Percentiles rank a stretch among this genome's conserved stretches.
Conservation (phyloP, 1,140 invertebrate genomes). For the Euura saliciscinereae region DNA sequence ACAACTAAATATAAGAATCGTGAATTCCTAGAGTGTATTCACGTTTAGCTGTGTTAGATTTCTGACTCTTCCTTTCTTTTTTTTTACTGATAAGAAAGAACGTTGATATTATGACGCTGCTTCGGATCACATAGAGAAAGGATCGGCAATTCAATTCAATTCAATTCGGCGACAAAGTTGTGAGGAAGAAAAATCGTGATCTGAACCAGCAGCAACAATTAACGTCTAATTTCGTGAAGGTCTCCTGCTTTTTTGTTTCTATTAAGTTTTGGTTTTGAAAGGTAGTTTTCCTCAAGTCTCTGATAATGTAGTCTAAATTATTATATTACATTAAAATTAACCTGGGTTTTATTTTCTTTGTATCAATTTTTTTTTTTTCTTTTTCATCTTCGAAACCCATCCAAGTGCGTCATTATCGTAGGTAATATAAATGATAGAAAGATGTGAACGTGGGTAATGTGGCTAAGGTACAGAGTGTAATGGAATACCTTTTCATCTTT, state of each 20-base stretch:
- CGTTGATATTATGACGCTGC: background rate
- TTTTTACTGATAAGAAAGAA: background rate
- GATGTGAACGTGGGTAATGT: conserved; percentile 48
- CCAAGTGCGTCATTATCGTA: conserved; percentile 32
- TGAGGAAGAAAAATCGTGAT: no score
- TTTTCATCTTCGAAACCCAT: conserved; percentile 22
- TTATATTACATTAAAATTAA: conserved; percentile 27
- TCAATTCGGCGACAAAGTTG: background rate
- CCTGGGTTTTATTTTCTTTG: conserved; percentile 15
- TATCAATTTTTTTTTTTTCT: no score
- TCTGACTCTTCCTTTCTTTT: background rate
- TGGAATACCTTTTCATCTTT: conserved; percentile 56
- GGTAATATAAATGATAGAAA: conserved; percentile 48
- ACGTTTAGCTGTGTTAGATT: background rate
- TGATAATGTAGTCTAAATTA: conserved; percentile 4
- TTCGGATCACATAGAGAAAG: background rate
- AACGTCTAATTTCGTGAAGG: background rate
- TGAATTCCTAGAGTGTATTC: background rate
- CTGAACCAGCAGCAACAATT: background rate
- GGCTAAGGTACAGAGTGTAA: conserved; percentile 55
- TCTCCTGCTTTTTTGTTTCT: background rate
- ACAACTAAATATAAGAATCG: background rate
- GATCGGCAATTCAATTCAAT: background rate
- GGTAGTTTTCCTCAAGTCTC: conserved; percentile 5
- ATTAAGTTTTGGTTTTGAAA: background rate